A percentile compares a stretch with the other conserved stretches of the same genome.
Evolutionary conservation across 2,797 vertebrate genomes (phyloP).

Genomic region (Falco berigora): DNA sequence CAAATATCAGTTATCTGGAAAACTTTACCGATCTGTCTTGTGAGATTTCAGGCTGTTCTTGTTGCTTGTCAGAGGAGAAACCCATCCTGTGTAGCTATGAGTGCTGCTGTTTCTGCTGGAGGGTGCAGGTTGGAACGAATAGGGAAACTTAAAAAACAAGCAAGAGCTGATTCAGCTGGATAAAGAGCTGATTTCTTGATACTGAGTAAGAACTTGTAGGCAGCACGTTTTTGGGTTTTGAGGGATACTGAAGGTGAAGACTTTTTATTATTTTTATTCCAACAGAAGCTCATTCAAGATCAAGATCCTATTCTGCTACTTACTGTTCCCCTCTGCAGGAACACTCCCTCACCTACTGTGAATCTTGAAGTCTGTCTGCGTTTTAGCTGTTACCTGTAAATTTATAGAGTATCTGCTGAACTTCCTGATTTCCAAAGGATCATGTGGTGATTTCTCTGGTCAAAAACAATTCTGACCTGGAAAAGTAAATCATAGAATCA

Average conservation of each 20-base stretch:
- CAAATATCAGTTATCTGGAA: not conserved
- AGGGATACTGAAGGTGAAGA: not conserved
- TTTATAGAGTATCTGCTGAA: not conserved
- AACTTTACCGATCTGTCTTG: not conserved
- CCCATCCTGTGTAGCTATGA: not conserved
- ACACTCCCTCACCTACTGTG: not conserved
- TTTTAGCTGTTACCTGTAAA: not conserved
- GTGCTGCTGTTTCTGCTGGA: not conserved
- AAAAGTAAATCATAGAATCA: not conserved
- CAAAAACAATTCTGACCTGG: not conserved
- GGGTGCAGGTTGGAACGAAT: not conserved
- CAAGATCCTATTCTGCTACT: not conserved
- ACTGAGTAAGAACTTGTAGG: not conserved
- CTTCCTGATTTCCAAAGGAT: not conserved
- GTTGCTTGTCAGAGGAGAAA: not conserved
- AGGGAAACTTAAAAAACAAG: not conserved
- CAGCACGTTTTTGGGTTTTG: not conserved
- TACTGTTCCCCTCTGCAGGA: not conserved
- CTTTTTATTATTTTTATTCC: not conserved
- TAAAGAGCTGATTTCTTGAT: not conserved
- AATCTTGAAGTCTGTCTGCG: not conserved
- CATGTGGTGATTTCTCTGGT: not conserved
- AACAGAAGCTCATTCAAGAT: not conserved
- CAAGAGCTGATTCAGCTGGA: not conserved
- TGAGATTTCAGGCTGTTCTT: not conserved